Evolutionary conservation across 2,113 vertebrate species (phyloP), one percentile per base, ranked within the genome.

Genomic region (Anolis carolinensis): DNA sequence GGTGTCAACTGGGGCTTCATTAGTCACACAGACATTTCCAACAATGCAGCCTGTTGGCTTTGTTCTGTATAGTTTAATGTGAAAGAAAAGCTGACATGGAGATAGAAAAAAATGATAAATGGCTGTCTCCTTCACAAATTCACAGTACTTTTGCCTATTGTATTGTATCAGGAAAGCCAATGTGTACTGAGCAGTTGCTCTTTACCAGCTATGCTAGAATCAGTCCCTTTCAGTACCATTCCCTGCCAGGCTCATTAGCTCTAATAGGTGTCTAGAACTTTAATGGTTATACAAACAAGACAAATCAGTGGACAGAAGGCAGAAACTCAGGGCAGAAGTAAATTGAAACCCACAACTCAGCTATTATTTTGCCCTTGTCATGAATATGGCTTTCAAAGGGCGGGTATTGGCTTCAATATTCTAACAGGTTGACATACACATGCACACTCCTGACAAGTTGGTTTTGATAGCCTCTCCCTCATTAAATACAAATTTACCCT

Each of bases 111-210:
- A 76, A 81, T 44, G 55, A 62, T 30, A 78, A 72, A 20, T n/a
- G 63, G 52, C 72, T 81, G 30, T 50, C 23, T 78, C 50, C n/a
- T 36, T 84, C 13, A 25, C 18, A 20, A 32, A 87, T 91, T 90
- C 73, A 90, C 88, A 81, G 71, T 32, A 70, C 71, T 88, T 90
- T 83, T 84, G 81, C 81, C 74, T 48, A 44, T 52, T 87, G 67
- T 70, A 90, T 89, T 87, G 85, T 84, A 87, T 91, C 13, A 77
- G 77, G 84, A 88, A 83, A 80, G 85, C 55, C 79, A 62, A 71
- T 68, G 83, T 84, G 74, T 62, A 76, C 81, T 87, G 91, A 86
- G 87, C 85, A 88, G 91, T 86, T 87, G 82, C 84, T 89, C 79
- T 84, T 67, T 55, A 52, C 68, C 23, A 16, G 76, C 76, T 52